Evolutionary conservation across 2,113 vertebrate genomes (phyloP), one percentile per base, ranked within the genome.

Genomic region (Nothoprocta perdicaria): DNA sequence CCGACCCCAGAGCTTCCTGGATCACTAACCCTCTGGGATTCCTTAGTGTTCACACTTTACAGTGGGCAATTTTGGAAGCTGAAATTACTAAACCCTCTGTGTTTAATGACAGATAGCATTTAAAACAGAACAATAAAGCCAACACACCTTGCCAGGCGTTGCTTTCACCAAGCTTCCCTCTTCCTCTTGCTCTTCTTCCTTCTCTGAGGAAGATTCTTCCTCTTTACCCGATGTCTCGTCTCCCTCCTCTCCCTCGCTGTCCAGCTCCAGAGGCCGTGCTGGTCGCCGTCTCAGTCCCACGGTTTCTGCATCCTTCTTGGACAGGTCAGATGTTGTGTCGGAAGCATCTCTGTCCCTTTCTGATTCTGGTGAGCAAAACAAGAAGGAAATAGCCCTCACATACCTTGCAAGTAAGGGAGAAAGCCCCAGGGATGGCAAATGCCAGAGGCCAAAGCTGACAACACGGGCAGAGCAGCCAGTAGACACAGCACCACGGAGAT

Each of bases 201-300:
- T 98, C 81, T 99, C 99, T 0, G 99, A 99, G 75, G 97, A 97
- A 15, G 95, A 97, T 90, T 93, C 98, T 89, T 98, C 96, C 15
- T 99, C 98, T 85, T 99, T 98, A 88, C 82, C 98, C 15, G 98
- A 98, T 2, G 97, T 98, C 90, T 99, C 99, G 67, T 98, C 98
- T 63, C 98, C 98, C 80, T 99, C 99, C 87, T 99, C 99, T 33
- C 99, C 99, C n/a, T 99, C 99, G 0, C 99, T 99, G 97, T 99
- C 99, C 9, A 99, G 98, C 57, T 98, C 98, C 71, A 99, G 92
- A 0, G 99, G 99, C 79, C 99, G 97, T 0, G 98, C 98, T 6
- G 98, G 99, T 79, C 98, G 97, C 12, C 98, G 96, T 46, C 98
- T 98, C 45, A 98, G 92, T 1, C 97, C 93, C 23, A 97, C 90